Percentiles rank a stretch among this genome's conserved stretches.
Evolutionary conservation across 2,888 invertebrate species (phyloP).

Genomic region (Drosophila buzzatii): DNA sequence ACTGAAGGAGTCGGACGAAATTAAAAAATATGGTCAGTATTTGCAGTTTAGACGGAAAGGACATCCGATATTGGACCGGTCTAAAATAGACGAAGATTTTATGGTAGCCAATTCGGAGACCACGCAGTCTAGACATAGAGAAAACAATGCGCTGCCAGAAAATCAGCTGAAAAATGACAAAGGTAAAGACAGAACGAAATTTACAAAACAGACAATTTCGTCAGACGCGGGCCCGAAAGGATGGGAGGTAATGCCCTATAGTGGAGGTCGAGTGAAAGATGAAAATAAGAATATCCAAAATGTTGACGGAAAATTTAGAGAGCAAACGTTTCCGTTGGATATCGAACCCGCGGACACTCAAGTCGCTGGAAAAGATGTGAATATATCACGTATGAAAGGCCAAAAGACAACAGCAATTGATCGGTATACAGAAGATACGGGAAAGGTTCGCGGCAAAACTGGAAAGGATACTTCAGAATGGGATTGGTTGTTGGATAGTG

Average conservation of each 20-base stretch:
- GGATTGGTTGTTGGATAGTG: conserved; percentile 53
- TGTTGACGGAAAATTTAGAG: not conserved
- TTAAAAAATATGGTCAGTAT: not conserved
- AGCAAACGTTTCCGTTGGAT: not conserved
- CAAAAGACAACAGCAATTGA: not conserved
- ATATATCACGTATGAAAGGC: not conserved
- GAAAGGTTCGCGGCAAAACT: conserved; percentile 14
- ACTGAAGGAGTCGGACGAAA: not conserved
- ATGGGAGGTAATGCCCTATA: not conserved
- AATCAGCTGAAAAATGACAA: not conserved
- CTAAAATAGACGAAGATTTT: not conserved
- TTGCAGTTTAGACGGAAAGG: not conserved
- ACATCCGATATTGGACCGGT: not conserved
- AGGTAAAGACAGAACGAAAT: not conserved
- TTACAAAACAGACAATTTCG: not conserved
- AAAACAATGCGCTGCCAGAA: not conserved
- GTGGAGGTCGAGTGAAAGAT: not conserved
- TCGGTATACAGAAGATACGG: not conserved
- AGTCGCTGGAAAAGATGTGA: not conserved
- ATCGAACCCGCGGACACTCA: not conserved
- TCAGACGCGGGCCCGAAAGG: not conserved
- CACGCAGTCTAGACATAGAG: not conserved
- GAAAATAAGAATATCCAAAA: not conserved
- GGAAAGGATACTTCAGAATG: conserved; percentile 42
- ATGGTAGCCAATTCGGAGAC: not conserved